phyloP scores from a whole-genome alignment of 2,888 invertebrate genomes.

The Petrophora chlorosata region DNA sequence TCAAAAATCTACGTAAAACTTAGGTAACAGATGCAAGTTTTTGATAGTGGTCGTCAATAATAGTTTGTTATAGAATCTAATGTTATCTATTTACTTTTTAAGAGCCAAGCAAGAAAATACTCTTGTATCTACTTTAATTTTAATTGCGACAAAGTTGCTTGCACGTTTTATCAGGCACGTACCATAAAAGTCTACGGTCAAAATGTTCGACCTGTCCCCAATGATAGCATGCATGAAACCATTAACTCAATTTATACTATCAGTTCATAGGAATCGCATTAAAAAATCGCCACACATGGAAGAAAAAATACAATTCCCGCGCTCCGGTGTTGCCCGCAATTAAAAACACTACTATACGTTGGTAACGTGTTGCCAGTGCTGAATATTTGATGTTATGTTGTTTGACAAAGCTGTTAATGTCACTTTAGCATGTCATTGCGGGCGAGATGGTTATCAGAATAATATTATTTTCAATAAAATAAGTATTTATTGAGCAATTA shows the following conservation, averaged over 20 bases:
- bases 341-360: slow-evolving; percentile 55
- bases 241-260: slow-evolving; percentile 30
- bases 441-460: slow-evolving; percentile 54
- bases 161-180: too few species aligned
- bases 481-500: slow-evolving; percentile 2
- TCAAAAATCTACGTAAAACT: too few species aligned
- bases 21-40: too few species aligned
- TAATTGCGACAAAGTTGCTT: too few species aligned
- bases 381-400: slow-evolving; percentile 75
- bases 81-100: too few species aligned
- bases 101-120: too few species aligned
- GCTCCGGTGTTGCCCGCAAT: slow-evolving; percentile 67
- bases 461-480: slow-evolving; percentile 42
- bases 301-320: slow-evolving; percentile 36
- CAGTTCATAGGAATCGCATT: slow-evolving; percentile 31
- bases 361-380: slow-evolving; percentile 62
- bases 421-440: slow-evolving; percentile 75
- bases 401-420: slow-evolving; percentile 81
- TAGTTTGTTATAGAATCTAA: too few species aligned
- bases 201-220: slow-evolving; percentile 13
- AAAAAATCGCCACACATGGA: slow-evolving; percentile 25
- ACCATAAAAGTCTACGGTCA: neutral
- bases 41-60: too few species aligned
- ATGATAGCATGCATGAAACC: slow-evolving; percentile 23
- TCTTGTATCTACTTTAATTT: too few species aligned